Evolutionary conservation across 2,797 vertebrate species (phyloP), one percentile per base, ranked within the genome.

Genomic region (Gephyroberyx darwinii): DNA sequence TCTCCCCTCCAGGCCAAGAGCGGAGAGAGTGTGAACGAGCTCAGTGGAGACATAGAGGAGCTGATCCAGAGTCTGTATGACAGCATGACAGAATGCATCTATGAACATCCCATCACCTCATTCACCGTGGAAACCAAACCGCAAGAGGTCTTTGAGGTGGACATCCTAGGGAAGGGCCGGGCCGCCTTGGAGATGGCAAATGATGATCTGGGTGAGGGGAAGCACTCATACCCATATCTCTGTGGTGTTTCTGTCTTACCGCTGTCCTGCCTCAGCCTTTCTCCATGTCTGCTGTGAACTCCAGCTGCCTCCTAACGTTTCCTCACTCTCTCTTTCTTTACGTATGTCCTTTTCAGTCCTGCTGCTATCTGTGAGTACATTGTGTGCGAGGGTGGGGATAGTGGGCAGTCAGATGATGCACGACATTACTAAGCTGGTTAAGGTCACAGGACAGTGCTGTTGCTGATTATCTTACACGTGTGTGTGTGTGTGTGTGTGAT

Each of bases 81-180:
- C 89, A 87, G 84, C 35, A 97, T 97, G 96, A 98, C 95, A 0
- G 96, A 98, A 70, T 96, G 96, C 53, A 69, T 93, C 63, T 98
- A 97, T 66, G 82, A 84, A 0, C 70, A 63, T n/a, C 95, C 96
- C 54, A 92, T 98, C 77, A 80, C 62, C 33, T 96, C 93, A 19
- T 96, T 98, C 69, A 22, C 84, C 0, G 90, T 93, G 84, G 87
- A 91, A 5, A 71, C 85, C 37, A 90, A 54, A 41, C 90, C 94
- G 0, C 93, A 94, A 65, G 88, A 91, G 0, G 91, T 94, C 10
- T 93, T 94, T 37, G 88, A 93, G 60, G 93, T 98, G 71, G 90
- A 97, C 67, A 88, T 98, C 75, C 68, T 97, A 33, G 88, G 91
- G 1, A 80, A 90, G 52, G 96, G 96, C 5, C 92, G 91, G 1